A percentile compares a stretch with the other conserved stretches of the same genome.
Conservation (phyloP, 2,888 invertebrate genomes). For the Epistrophe eligans region DNA sequence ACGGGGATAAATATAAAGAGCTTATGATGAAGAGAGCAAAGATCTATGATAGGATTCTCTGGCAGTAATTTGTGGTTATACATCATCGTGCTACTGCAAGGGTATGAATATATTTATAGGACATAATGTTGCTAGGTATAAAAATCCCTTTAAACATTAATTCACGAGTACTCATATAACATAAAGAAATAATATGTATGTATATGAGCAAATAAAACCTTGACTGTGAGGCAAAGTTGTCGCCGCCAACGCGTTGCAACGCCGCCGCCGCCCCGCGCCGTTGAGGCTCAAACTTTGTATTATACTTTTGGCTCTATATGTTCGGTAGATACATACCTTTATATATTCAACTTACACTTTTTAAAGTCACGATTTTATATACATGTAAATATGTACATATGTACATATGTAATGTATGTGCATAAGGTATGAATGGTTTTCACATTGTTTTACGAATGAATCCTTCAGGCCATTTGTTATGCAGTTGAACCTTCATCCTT, state of each 20-base stretch:
- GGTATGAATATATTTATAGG: conserved; percentile 46
- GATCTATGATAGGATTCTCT: conserved; percentile 25
- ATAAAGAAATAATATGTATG: conserved; percentile 35
- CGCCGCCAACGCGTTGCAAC: no score
- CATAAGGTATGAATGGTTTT: conserved; percentile 1
- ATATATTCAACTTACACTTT: conserved; percentile 21
- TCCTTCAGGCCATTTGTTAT: conserved; percentile 5
- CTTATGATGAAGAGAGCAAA: conserved; percentile 28
- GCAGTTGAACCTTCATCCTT: not conserved
- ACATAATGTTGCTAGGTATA: not conserved
- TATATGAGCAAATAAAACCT: conserved; percentile 47
- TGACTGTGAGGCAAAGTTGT: not conserved
- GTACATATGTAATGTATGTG: no score
- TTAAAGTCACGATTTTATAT: conserved; percentile 40
- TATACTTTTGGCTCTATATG: not conserved
- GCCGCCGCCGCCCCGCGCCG: no score
- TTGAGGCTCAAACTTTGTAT: not conserved
- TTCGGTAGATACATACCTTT: not conserved
- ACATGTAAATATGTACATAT: not conserved
- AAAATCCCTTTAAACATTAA: conserved; percentile 54
- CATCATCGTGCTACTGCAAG: conserved; percentile 39
- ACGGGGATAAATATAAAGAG: not conserved
- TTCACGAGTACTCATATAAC: conserved; percentile 15
- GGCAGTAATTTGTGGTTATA: conserved; percentile 61
- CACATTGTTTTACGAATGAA: conserved; percentile 24